Conservation (phyloP, 1,140 invertebrate genomes). For the Bactericera cockerelli region DNA sequence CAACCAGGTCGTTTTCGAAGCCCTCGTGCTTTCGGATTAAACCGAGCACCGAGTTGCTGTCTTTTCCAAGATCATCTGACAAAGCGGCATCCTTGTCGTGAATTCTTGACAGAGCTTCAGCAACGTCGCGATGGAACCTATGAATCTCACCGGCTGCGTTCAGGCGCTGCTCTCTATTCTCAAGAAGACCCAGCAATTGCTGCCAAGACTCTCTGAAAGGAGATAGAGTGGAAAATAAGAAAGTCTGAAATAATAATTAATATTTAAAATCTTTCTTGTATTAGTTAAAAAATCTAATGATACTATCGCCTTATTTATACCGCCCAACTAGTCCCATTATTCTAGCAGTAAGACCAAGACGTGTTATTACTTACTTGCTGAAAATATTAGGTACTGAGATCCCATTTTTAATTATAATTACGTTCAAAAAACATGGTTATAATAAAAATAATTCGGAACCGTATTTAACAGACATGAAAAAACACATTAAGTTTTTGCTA, state of each 20-base stretch:
- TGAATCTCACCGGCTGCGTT: constrained; percentile 90
- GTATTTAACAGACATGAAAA: too few relatives aligned
- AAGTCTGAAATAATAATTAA: too few relatives aligned
- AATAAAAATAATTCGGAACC: too few relatives aligned
- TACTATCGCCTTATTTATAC: background rate
- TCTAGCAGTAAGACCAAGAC: too few relatives aligned
- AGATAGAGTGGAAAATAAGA: background rate
- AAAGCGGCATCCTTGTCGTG: constrained; percentile 73
- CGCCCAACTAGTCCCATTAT: too few relatives aligned
- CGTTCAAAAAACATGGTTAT: too few relatives aligned
- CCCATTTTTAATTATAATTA: too few relatives aligned
- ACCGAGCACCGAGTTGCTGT: constrained; percentile 72
- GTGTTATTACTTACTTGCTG: too few relatives aligned
- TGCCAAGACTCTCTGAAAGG: constrained; percentile 56
- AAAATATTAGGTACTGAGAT: too few relatives aligned
- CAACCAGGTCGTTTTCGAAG: constrained; percentile 88
- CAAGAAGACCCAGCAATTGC: constrained; percentile 67
- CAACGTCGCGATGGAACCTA: constrained; percentile 89
- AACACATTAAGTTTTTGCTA: too few relatives aligned
- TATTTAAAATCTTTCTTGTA: too few relatives aligned
- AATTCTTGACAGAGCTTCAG: constrained; percentile 77
- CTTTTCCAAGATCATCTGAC: constrained; percentile 68
- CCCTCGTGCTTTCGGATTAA: constrained; percentile 72
- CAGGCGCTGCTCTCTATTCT: constrained; percentile 67
- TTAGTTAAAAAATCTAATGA: background rate